Evolutionary conservation across 2,888 invertebrate species (phyloP), one percentile per base, ranked within the genome.

Genomic region (Drosophila birchii): DNA sequence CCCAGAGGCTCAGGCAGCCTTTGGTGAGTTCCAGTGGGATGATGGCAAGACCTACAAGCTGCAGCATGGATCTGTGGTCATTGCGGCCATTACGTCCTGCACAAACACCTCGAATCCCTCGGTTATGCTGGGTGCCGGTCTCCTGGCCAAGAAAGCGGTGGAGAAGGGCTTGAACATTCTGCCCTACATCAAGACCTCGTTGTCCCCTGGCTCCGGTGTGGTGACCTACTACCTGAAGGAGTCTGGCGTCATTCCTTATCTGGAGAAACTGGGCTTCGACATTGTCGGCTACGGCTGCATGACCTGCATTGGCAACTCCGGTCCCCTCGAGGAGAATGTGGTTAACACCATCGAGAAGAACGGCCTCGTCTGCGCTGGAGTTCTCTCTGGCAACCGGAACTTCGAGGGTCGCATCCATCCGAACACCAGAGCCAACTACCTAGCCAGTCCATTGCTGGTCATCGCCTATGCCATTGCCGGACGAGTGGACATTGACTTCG

Each of bases 301-400:
- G 99, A 99, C 99, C 0, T 99, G 99, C 91, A 99, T 99, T 81
- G 99, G 99, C 0, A 99, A 99, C 93, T 98, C 98, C 7, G 99
- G 99, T 0, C 98, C 98, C 0, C 94, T 99, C 0, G 96, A 97
- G 60, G 98, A 98, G 57, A 95, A 96, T 81, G 96, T 98, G n/a
- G 96, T 95, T 0, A 96, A 97, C 86, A 97, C 97, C 1, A 98
- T 98, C 77, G 98, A 98, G 91, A 96, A 97, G 96, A 97, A 98
- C 90, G 97, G 97, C 91, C 93, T 99, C 47, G 97, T 99, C 0
- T 98, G 98, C 88, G 97, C 97, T 90, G 98, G 99, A 0, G 98
- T 99, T 0, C 93, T 99, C 0, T 99, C 99, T 0, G 99, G 99
- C 0, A 99, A 99, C 93, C 94, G 99, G 5, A 99, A 99, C 93